Base-by-base conservation (phyloP, 2,888 invertebrate genomes). In the Scelioninae gen. 1 region DNA sequence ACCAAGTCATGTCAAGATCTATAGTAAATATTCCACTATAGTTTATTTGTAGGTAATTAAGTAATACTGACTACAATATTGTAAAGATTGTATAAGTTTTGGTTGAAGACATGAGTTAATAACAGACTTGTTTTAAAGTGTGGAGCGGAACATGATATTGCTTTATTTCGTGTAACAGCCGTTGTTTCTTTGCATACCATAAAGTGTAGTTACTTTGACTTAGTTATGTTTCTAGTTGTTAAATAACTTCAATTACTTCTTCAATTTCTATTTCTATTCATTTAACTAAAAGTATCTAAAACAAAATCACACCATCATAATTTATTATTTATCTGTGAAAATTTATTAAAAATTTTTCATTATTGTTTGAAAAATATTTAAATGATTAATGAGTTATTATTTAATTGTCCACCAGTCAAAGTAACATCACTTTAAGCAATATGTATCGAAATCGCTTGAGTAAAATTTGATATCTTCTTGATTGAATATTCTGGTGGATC, bases 381-480 rank as follows among this genome's bases (percentile, higher is more conserved):
- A n/a, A n/a, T n/a, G n/a, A n/a, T n/a, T n/a, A n/a, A n/a, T n/a
- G n/a, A n/a, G n/a, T n/a, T n/a, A n/a, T n/a, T n/a, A n/a, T n/a
- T n/a, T n/a, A n/a, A n/a, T 51, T 55, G 5, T 45, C 45, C 62
- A 62, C 62, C 62, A 62, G 65, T 74, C 65, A 74, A 74, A 74
- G 74, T 74, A 74, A 74, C 74, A 38, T 74, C 58, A 40, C 58
- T 75, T 74, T 55, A 56, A n/a, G n/a, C 38, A 47, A 63, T 53
- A 31, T 16, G n/a, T 32, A 56, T 56, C 23, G 15, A 34, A 32
- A 55, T 62, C 34, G 47, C 49, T 45, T 11, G 38, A 38, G n/a
- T 56, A 56, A 58, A 71, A 45, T 49, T 72, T 60, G 43, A 58
- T 62, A 72, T 60, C 58, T 60, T 60, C 71, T 72, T 53, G 60